Base-by-base conservation (phyloP, 2,888 invertebrate species). In the Steinernema scapterisci region DNA sequence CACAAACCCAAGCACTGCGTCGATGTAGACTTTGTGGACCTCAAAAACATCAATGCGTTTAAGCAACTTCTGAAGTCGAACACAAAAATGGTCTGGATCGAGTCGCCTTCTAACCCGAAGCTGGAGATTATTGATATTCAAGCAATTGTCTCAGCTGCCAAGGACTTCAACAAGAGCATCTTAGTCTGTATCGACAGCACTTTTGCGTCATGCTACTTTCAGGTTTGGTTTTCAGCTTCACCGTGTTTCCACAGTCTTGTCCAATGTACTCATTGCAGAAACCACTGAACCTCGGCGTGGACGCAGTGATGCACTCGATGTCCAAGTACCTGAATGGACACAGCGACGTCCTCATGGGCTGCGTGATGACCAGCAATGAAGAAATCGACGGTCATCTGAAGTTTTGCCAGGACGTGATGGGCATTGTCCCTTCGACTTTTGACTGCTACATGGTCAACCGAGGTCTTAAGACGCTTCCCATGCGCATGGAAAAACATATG, bases 251-350 rank as follows among this genome's bases (percentile, higher is more conserved):
- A 44, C n/a, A 52, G 52, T 44, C 52, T 19, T 52, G 76, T 85
- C 86, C 70, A 87, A 96, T 75, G n/a, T n/a, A n/a, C n/a, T n/a
- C n/a, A n/a, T 75, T 85, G 9, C 87, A 96, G 92, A 91, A 92
- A 77, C 96, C 97, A 0, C 88, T 97, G 73, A 92, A 92, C 23
- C 90, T 95, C 45, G 97, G 96, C 0, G 95, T 94, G 0, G 95
- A 97, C 88, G 89, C 96, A 73, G 92, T 92, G 0, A 89, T 93
- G 83, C 95, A 96, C 89, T 97, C 96, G 0, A 86, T 95, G 72
- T 95, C 95, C 0, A 97, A 97, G 89, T 97, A 95, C 88, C 93
- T 97, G 92, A 97, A 97, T 89, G 97, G 96, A 0, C 97, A 97
- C 89, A 92, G 94, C 0, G 97, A 97, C 89, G 93, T 95, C 21